Base-by-base conservation (phyloP, 1,140 invertebrate species). In the Panulirus ornatus region DNA sequence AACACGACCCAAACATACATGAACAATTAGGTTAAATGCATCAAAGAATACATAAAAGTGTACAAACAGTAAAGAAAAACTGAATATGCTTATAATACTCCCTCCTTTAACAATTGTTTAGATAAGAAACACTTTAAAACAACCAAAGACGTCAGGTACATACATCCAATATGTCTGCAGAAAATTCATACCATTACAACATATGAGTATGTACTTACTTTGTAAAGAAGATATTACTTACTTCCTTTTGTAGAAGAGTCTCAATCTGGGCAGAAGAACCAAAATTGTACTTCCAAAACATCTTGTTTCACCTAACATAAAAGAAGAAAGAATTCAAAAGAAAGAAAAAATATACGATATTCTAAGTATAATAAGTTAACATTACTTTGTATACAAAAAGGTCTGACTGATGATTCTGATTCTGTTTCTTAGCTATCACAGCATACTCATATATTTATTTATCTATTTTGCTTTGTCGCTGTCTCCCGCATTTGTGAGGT, bases 271-370 rank as follows among this genome's bases (percentile, higher is more conserved):
- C 95, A 81, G 96, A 96, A 92, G 96, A 95, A 93, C 95, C 94
- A 93, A 96, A 95, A 94, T 96, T 96, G 94, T 96, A 96, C 93
- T 96, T 95, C 96, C 96, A 97, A 95, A 97, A 97, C 97, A 97
- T 97, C 93, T 93, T 96, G 93, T 90, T 83, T 84, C 84, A 84
- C 84, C 83, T 84, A 71, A 76, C 87, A 91, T 44, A 63, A 40
- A 73, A 90, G 51, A 70, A 90, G 27, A 79, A 87, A 81, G 38
- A 42, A 70, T 27, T n/a, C n/a, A n/a, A n/a, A n/a, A n/a, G n/a
- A 47, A 47, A 47, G 5, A 47, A 47, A 5, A 5, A 5, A 47
- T 47, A 47, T 47, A 47, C 44, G 14, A 14, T 47, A 47, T 47
- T 47, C 5, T 47, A 47, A 6, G 44, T 47, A 47, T 11, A 6